These are phyloP conservation scores for Pemphredon lugubris DNA, from an alignment of 2,888 invertebrate genomes.

Conservation along the genomic window DNA sequence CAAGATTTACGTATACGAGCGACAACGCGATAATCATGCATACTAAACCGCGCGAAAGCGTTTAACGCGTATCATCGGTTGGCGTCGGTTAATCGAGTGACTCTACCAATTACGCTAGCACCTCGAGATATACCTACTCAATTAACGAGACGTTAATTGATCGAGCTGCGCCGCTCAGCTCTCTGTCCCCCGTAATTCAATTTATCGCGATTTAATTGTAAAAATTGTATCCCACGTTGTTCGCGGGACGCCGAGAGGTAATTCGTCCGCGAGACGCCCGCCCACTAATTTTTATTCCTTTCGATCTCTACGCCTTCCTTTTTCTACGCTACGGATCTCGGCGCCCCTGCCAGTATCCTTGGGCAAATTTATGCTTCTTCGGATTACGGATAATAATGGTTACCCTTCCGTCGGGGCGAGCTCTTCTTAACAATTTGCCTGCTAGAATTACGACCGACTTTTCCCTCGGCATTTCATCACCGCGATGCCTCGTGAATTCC, in stretches of 20 bases:
- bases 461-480: constrained; percentile 42
- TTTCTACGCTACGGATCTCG: constrained; percentile 4
- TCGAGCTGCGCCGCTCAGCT: no score
- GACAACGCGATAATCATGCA: no score
- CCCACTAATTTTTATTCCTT: constrained; percentile 42
- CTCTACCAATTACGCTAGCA: no score
- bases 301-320: no score
- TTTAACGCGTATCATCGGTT: no score
- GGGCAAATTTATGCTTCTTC: constrained; percentile 57
- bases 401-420: constrained; percentile 43
- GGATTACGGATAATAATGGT: constrained; percentile 59
- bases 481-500: constrained; percentile 13
- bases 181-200: no score
- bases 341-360: constrained; percentile 42
- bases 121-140: no score
- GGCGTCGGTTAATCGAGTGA: no score
- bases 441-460: constrained; percentile 51
- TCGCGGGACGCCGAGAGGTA: constrained; percentile 2
- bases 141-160: no score
- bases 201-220: constrained; percentile 19
- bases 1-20: no score
- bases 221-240: constrained; percentile 24
- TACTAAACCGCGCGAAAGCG: no score
- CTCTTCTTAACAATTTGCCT: constrained; percentile 53
- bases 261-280: neutral